A percentile compares a stretch with the other conserved stretches of the same genome.
phyloP scores from a whole-genome alignment of 1,140 invertebrate species.

The Meloidogyne hapla region DNA sequence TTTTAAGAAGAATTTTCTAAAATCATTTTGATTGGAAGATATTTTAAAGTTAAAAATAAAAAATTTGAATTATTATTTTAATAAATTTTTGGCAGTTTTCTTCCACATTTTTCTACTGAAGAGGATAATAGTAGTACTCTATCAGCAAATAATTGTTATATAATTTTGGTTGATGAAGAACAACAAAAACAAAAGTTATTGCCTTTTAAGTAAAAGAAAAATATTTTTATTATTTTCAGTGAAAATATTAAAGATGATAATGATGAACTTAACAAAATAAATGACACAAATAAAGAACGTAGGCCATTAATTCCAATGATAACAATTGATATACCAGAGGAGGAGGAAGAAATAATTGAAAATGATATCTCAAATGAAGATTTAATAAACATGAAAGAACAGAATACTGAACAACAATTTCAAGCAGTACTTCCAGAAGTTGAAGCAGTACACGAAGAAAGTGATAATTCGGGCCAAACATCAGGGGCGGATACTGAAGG shows the following conservation, averaged over 20 bases:
- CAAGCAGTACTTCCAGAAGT: neutral
- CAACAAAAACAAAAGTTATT: neutral
- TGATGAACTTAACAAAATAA: neutral
- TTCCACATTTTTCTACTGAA: conserved; percentile 1
- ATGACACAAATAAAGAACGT: neutral
- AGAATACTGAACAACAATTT: neutral
- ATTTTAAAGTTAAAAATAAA: too few species aligned
- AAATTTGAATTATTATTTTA: too few species aligned
- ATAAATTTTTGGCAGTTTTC: neutral
- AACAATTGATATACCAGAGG: neutral
- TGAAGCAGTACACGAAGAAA: neutral
- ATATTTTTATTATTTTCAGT: neutral
- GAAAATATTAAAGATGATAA: neutral
- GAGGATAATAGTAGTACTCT: neutral
- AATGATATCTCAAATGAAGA: neutral
- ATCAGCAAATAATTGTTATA: conserved; percentile 7
- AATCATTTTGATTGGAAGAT: too few species aligned
- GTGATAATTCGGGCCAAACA: conserved; percentile 3
- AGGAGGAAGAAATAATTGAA: neutral
- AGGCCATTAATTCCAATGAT: neutral
- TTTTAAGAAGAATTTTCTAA: neutral
- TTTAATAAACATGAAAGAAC: neutral
- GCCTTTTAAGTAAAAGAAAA: neutral
- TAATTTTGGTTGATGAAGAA: conserved; percentile 14
- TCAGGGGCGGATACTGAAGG: conserved; percentile 17